Evolutionary conservation across 2,888 invertebrate species (phyloP).

Genomic region (Limnephilus lunatus): DNA sequence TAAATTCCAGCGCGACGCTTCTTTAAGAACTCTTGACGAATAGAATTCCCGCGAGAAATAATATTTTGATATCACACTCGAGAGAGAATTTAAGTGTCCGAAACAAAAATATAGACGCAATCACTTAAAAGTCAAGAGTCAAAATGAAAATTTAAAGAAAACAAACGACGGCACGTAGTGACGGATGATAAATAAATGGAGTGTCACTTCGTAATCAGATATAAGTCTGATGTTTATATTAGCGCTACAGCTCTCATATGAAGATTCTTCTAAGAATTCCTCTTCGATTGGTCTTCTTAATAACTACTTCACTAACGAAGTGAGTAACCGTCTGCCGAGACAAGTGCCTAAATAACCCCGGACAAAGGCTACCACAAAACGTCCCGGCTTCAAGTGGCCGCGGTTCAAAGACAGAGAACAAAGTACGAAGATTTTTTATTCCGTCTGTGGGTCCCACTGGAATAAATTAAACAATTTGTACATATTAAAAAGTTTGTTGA

Average conservation of each 20-base stretch:
- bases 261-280: conserved; percentile 21
- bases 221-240: conserved; percentile 28
- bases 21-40: neutral
- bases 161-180: conserved; percentile 41
- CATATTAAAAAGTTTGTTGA: conserved; percentile 3
- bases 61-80: conserved; percentile 45
- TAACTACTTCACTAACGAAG: conserved; percentile 23
- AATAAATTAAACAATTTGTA: conserved; percentile 39
- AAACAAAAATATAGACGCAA: conserved; percentile 35
- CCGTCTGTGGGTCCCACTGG: conserved; percentile 7
- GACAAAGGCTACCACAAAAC: conserved; percentile 31
- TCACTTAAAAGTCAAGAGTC: conserved; percentile 24
- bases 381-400: conserved; percentile 14
- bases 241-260: conserved; percentile 10
- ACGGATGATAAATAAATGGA: conserved; percentile 14
- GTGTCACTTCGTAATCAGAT: neutral
- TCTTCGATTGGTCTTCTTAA: neutral
- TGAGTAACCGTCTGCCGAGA: conserved; percentile 7
- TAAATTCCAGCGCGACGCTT: conserved; percentile 16
- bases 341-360: neutral
- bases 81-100: conserved; percentile 16
- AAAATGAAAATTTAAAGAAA: conserved; percentile 42
- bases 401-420: neutral
- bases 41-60: conserved; percentile 2
- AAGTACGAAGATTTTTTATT: conserved; percentile 9